Evolutionary conservation across 2,113 vertebrate species (phyloP).

Genomic region (Triplophysa rosa): DNA sequence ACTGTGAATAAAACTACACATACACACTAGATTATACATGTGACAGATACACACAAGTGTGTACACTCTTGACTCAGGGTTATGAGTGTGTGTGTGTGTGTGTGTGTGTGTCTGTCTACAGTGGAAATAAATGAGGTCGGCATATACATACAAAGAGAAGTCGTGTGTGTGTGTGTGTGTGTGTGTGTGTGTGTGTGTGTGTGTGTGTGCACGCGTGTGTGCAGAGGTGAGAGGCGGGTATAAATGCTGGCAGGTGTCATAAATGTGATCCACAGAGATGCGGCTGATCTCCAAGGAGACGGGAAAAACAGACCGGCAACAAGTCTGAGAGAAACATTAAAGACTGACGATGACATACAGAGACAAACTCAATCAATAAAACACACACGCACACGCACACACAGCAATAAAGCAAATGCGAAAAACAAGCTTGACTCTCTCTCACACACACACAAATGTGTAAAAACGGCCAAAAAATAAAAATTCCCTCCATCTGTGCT

Average conservation of each 20-base stretch:
- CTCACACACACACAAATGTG: neutral
- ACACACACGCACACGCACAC: neutral
- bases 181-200: neutral
- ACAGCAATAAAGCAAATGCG: neutral
- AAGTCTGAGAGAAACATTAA: slow-evolving; percentile 46
- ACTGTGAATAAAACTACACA: too few species aligned
- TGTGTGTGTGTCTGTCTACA: neutral
- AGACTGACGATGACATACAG: slow-evolving; percentile 48
- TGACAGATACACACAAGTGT: too few species aligned
- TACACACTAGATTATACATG: too few species aligned
- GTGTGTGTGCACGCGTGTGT: neutral
- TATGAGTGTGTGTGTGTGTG: slow-evolving; percentile 23
- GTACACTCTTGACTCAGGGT: neutral
- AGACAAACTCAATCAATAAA: slow-evolving; percentile 30
- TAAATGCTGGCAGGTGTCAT: slow-evolving; percentile 42
- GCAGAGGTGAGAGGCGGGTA: slow-evolving; percentile 43
- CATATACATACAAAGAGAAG: slow-evolving; percentile 20
- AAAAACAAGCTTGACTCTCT: neutral
- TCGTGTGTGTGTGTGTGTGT: neutral
- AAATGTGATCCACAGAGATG: slow-evolving; percentile 43
- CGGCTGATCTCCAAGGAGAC: slow-evolving; percentile 46
- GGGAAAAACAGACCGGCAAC: slow-evolving; percentile 55
- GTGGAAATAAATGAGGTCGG: slow-evolving; percentile 49
- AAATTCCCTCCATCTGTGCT: slow-evolving; percentile 40
- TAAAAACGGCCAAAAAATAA: slow-evolving; percentile 5